Base-by-base conservation (phyloP, 2,113 vertebrate species). In the Zosterops lateralis region DNA sequence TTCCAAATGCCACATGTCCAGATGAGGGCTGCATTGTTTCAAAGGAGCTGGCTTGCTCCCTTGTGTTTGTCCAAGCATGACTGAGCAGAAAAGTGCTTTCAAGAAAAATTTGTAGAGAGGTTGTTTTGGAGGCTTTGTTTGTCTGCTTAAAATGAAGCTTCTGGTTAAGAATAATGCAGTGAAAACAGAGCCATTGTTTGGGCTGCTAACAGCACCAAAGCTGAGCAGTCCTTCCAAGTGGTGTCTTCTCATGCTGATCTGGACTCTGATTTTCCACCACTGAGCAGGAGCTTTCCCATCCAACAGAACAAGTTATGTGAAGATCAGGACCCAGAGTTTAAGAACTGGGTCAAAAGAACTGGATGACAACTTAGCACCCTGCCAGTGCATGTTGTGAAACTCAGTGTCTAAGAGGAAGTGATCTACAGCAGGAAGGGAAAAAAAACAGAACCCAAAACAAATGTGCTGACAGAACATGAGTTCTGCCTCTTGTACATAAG, bases 381-480 rank as follows among this genome's bases (percentile, higher is more conserved):
- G 14, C 28, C 45, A 42, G 67, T 32, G 14, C 3, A 1, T 1
- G 1, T 19, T 62, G 57, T 86, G 90, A 84, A 79, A 83, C 71
- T 76, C 26, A 0, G 13, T 29, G 61, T 31, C 78, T 81, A 90
- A 89, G 94, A 73, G 94, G 96, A 96, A 97, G 95, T 89, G n/a
- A 32, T 79, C 45, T 53, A 45, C 54, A 79, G 54, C 14, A 82
- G 79, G 48, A 91, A 36, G 73, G 67, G 51, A 2, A 11, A 62
- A 65, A 77, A 51, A 6, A 0, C 54, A 86, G 72, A 88, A 70
- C 28, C 42, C 4, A 2, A 78, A 88, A 67, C 22, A 74, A 88
- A 86, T 62, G 60, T 80, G 38, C 71, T 76, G 62, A 28, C 3
- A 10, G 64, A 68, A 60, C 16, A 18, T 18, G 17, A 19, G 9